Percentiles rank a stretch among this genome's conserved stretches.
Conservation (phyloP, 1,140 invertebrate genomes). For the Hyles euphorbiae region DNA sequence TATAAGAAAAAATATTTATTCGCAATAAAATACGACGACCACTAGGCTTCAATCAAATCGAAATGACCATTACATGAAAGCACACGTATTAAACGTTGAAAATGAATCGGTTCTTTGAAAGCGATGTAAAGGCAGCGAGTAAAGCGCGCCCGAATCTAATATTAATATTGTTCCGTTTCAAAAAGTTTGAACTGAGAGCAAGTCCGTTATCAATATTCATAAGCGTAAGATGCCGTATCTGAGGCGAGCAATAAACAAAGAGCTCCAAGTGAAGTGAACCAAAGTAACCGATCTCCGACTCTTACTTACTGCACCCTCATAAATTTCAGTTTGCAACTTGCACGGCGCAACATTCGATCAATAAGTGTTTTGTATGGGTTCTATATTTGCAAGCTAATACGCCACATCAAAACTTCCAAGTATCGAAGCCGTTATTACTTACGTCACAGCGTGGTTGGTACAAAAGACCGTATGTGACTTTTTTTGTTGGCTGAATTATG, state of each 20-base stretch:
- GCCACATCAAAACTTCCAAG: slow-evolving; percentile 61
- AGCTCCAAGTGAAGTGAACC: slow-evolving; percentile 37
- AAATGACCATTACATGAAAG: too few relatives aligned
- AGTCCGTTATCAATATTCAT: slow-evolving; percentile 70
- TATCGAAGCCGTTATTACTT: slow-evolving; percentile 54
- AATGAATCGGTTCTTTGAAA: slow-evolving; percentile 1
- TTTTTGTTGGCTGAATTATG: slow-evolving; percentile 3
- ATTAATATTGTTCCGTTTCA: slow-evolving; percentile 56
- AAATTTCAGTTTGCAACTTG: slow-evolving; percentile 72
- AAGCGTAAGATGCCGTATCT: slow-evolving; percentile 55
- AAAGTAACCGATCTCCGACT: slow-evolving; percentile 53
- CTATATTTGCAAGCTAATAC: slow-evolving; percentile 72
- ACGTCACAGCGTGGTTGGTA: slow-evolving; percentile 30
- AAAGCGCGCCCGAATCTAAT: slow-evolving; percentile 25
- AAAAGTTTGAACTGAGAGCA: slow-evolving; percentile 55
- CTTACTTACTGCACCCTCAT: slow-evolving; percentile 60
- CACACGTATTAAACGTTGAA: too few relatives aligned
- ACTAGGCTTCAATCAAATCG: too few relatives aligned
- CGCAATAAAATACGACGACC: too few relatives aligned
- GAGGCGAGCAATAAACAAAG: slow-evolving; percentile 66
- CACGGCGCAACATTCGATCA: slow-evolving; percentile 68
- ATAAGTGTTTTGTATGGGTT: slow-evolving; percentile 72
- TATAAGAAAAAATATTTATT: too few relatives aligned
- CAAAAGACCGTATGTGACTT: neutral
- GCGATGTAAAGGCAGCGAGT: slow-evolving; percentile 27